These are phyloP conservation scores for Ennomos fuscantarius DNA, from an alignment of 2,888 invertebrate genomes.

Conservation along the genomic window DNA sequence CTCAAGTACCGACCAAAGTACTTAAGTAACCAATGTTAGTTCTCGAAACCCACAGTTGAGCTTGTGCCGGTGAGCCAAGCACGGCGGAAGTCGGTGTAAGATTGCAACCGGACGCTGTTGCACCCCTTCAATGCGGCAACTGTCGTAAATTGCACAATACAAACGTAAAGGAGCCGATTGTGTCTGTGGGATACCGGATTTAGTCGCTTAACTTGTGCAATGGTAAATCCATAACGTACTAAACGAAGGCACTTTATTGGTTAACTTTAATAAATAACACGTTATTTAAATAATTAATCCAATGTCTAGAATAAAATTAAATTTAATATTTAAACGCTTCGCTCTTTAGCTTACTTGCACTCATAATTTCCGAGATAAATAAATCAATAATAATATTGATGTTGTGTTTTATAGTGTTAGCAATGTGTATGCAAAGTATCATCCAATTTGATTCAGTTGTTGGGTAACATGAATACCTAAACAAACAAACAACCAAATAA, in stretches of 20 bases:
- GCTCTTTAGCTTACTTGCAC: too few relatives aligned
- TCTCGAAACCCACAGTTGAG: constrained; percentile 34
- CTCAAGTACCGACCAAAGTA: too few relatives aligned
- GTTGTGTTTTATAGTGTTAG: too few relatives aligned
- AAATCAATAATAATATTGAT: too few relatives aligned
- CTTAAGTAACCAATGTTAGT: constrained; percentile 14
- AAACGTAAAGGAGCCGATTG: constrained; percentile 32
- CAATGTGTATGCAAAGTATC: too few relatives aligned
- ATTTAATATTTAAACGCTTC: too few relatives aligned
- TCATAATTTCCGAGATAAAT: too few relatives aligned
- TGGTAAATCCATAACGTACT: background rate
- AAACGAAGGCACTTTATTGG: too few relatives aligned
- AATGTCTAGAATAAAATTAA: background rate
- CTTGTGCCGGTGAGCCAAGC: constrained; percentile 27
- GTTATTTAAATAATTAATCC: background rate
- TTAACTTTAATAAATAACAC: constrained; percentile 3
- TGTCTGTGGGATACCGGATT: constrained; percentile 38
- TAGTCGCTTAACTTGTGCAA: constrained; percentile 23
- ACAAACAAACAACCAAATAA: too few relatives aligned
- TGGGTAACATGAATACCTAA: too few relatives aligned
- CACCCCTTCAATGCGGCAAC: constrained; percentile 61
- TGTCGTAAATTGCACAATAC: constrained; percentile 50
- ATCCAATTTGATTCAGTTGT: too few relatives aligned
- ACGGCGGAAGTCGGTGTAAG: constrained; percentile 74
- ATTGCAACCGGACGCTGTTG: constrained; percentile 70